A percentile compares a stretch with the other conserved stretches of the same genome.
Evolutionary conservation across 2,888 invertebrate species (phyloP).

Genomic region (Silvanus unidentatus): DNA sequence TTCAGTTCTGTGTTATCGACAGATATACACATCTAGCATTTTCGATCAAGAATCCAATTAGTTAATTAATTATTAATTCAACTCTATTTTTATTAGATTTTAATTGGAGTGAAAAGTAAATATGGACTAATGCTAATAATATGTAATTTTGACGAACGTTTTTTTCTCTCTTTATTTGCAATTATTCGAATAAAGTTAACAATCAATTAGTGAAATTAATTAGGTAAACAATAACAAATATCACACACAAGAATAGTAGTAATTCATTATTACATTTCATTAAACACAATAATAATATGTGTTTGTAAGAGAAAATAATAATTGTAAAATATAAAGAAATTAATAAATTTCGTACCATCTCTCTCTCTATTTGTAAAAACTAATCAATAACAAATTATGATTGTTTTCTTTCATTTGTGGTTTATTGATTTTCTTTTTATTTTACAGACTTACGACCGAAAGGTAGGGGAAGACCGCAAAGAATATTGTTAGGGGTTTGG

Average conservation of each 20-base stretch:
- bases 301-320: not conserved
- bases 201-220: not conserved
- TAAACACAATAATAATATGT: too few species aligned
- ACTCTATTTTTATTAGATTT: not conserved
- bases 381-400: not conserved
- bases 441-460: conserved; percentile 80
- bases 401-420: not conserved
- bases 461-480: conserved; percentile 84
- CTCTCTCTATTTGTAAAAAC: too few species aligned
- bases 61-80: not conserved
- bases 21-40: too few species aligned
- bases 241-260: too few species aligned
- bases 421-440: conserved; percentile 9
- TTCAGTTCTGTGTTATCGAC: too few species aligned
- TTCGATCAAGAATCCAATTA: not conserved
- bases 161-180: not conserved
- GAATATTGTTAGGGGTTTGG: conserved; percentile 87
- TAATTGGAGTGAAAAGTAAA: not conserved
- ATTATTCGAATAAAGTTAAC: not conserved
- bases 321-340: not conserved
- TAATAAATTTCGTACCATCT: not conserved
- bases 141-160: not conserved
- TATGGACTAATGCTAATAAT: not conserved
- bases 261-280: too few species aligned
- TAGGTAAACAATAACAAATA: too few species aligned